Evolutionary conservation across 1,140 invertebrate species (phyloP).

Genomic region (Tenebrio molitor): DNA sequence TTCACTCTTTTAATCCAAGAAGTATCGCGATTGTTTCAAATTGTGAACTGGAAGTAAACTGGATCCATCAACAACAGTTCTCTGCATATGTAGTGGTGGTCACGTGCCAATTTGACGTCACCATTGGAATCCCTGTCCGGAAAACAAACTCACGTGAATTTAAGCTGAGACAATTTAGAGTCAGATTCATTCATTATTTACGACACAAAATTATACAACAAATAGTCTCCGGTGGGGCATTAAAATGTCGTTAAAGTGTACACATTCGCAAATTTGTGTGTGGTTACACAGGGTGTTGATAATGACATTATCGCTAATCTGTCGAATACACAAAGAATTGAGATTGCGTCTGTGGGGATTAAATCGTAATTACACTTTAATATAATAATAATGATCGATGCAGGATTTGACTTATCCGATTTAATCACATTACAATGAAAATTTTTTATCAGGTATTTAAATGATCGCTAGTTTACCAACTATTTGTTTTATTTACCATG

Average conservation of each 20-base stretch:
- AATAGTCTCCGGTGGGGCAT: no score
- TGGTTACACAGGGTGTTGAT: background rate
- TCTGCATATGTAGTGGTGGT: slow-evolving; percentile 7
- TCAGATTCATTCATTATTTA: slow-evolving; percentile 14
- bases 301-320: background rate
- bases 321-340: background rate
- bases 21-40: background rate
- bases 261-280: background rate
- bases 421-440: background rate
- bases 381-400: slow-evolving; percentile 8
- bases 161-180: background rate
- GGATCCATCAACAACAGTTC: slow-evolving; percentile 20
- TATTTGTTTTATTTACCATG: no score
- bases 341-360: background rate
- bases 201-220: background rate
- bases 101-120: slow-evolving; percentile 16
- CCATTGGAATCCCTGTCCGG: slow-evolving; percentile 28
- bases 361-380: slow-evolving; percentile 1
- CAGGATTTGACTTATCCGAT: background rate
- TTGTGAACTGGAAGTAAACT: slow-evolving; percentile 12
- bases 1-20: background rate
- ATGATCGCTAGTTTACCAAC: background rate
- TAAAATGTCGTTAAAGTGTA: no score
- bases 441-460: background rate
- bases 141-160: slow-evolving; percentile 35